These are phyloP conservation scores for Dynastes grantii DNA, from an alignment of 2,888 invertebrate species.

Conservation along the genomic window DNA sequence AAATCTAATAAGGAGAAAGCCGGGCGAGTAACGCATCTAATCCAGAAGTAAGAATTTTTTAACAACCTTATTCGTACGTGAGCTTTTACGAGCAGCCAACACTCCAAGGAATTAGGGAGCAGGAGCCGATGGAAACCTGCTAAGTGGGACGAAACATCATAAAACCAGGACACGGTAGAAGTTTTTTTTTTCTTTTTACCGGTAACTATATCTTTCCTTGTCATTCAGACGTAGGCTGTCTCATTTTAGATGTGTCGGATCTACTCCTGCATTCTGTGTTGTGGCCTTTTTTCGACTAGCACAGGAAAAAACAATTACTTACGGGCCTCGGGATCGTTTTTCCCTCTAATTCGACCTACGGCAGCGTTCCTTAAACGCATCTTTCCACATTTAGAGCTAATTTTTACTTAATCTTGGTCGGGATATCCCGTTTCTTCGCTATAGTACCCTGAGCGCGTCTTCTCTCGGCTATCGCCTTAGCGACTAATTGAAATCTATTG, in stretches of 20 bases:
- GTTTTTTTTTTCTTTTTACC: constrained; percentile 13
- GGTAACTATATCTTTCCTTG: constrained; percentile 19
- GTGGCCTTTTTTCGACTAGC: constrained; percentile 4
- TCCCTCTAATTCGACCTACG: constrained; percentile 28
- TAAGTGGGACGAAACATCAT: constrained; percentile 35
- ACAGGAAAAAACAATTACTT: constrained; percentile 39
- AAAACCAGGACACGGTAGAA: constrained; percentile 28
- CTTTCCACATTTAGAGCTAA: constrained; percentile 44
- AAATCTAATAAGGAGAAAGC: constrained; percentile 41
- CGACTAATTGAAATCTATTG: constrained; percentile 47
- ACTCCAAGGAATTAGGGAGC: constrained; percentile 28
- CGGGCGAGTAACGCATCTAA: constrained; percentile 31
- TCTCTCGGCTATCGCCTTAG: constrained; percentile 13
- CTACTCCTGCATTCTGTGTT: constrained; percentile 7
- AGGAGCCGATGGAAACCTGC: constrained; percentile 19
- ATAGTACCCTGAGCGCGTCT: not conserved
- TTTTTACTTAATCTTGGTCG: constrained; percentile 44
- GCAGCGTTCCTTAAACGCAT: constrained; percentile 31
- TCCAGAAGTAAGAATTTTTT: constrained; percentile 46
- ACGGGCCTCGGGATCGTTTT: constrained; percentile 36
- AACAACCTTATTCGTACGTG: constrained; percentile 43
- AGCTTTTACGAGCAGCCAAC: constrained; percentile 31
- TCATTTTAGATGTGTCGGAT: constrained; percentile 1
- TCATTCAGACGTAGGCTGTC: not conserved
- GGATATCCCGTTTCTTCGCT: constrained; percentile 21